These are phyloP conservation scores for Dasysyrphus albostriatus DNA, from an alignment of 2,888 invertebrate genomes.

Conservation along the genomic window DNA sequence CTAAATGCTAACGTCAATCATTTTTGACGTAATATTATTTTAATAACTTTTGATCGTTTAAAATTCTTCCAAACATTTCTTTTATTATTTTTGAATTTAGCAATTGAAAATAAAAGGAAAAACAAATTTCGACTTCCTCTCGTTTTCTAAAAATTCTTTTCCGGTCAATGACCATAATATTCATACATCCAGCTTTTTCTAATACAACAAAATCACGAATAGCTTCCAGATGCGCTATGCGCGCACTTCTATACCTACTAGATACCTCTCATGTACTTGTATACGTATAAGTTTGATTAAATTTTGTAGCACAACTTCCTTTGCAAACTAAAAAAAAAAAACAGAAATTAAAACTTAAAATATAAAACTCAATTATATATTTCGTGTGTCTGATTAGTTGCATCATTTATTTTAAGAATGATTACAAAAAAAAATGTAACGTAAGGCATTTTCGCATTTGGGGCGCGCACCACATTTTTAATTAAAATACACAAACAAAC, in stretches of 20 bases:
- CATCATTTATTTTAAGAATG: slow-evolving; percentile 64
- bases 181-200: not conserved
- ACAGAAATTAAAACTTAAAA: slow-evolving; percentile 3
- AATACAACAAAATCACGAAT: slow-evolving; percentile 1
- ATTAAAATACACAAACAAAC: slow-evolving; percentile 22
- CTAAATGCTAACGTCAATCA: not conserved
- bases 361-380: slow-evolving; percentile 26
- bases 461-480: slow-evolving; percentile 56
- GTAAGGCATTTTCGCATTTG: slow-evolving; percentile 42
- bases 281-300: not conserved
- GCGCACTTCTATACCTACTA: not conserved
- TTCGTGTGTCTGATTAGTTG: slow-evolving; percentile 55
- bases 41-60: not conserved
- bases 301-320: slow-evolving; percentile 25
- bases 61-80: not conserved
- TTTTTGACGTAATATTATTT: not conserved
- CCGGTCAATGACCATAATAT: slow-evolving; percentile 3
- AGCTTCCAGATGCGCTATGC: slow-evolving; percentile 27
- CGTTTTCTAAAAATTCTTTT: slow-evolving; percentile 1
- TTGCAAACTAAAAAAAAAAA: slow-evolving; percentile 1
- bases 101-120: not conserved
- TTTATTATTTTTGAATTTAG: not conserved
- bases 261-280: not conserved
- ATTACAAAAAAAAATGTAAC: slow-evolving; percentile 53
- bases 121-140: not conserved